phyloP scores from a whole-genome alignment of 2,113 vertebrate genomes.

The Myotis lucifugus region DNA sequence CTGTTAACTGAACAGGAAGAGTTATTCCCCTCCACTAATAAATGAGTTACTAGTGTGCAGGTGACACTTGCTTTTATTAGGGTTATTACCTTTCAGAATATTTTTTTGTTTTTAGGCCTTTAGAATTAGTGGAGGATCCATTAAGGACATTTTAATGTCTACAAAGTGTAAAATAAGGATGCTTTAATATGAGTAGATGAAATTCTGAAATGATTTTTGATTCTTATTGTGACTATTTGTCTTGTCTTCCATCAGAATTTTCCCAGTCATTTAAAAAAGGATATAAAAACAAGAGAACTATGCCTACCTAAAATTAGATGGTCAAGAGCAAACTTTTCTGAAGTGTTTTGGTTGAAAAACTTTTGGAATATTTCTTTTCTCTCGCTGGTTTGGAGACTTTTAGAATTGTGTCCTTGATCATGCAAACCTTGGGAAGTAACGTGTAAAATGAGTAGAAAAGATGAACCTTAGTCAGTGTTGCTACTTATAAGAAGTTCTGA shows the following conservation, averaged over 20 bases:
- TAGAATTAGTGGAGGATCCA: background rate
- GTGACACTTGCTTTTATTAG: background rate
- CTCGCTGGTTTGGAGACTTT: background rate
- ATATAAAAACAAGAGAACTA: background rate
- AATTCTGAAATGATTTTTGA: background rate
- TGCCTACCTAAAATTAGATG: background rate
- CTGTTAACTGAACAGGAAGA: background rate
- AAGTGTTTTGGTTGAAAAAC: background rate
- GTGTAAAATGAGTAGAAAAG: background rate
- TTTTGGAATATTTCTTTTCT: background rate
- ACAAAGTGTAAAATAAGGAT: background rate
- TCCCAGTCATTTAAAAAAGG: background rate
- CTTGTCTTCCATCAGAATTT: constrained; percentile 19
- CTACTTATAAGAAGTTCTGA: background rate
- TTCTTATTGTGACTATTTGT: background rate
- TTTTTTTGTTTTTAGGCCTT: background rate
- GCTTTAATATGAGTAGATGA: background rate
- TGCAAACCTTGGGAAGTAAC: background rate
- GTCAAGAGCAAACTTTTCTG: background rate
- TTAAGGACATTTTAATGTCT: background rate
- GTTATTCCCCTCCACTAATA: background rate
- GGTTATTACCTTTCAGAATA: background rate
- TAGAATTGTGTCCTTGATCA: background rate
- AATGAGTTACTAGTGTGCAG: background rate
- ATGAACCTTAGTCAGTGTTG: background rate